Evolutionary conservation across 2,797 vertebrate genomes (phyloP), one percentile per base, ranked within the genome.

Genomic region (Notamacropus eugenii): DNA sequence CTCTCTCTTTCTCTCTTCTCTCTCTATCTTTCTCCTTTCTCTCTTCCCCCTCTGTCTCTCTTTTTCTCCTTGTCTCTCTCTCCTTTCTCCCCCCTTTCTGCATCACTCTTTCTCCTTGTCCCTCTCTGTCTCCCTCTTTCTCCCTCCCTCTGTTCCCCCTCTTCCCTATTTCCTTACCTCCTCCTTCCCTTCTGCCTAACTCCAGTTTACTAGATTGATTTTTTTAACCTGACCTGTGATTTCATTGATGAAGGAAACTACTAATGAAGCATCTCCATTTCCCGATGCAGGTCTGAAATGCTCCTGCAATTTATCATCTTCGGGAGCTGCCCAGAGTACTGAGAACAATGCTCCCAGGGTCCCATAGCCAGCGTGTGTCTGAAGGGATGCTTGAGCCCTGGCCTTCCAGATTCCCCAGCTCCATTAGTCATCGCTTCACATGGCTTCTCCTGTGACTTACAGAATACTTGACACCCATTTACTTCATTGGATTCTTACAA

Each of bases 21-120:
- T 5, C 14, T 1, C 1, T 1, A 10, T 28, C 29, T 31, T 12
- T 31, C 31, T 31, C 12, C 34, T 11, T 62, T 11, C 11, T 12
- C 0, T 19, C 4, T 1, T 16, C 14, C 16, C 31, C 6, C 16
- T 67, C 5, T n/a, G 34, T 40, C 1, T 40, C 12, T 6, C 0
- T 22, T 1, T 74, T 5, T 74, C 4, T 4, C 28, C 22, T 8
- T 6, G 2, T 8, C 0, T 28, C 1, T n/a, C 34, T 19, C 14
- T 8, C 14, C 34, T 67, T 3, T n/a, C 62, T 67, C 4, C 29
- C 59, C 34, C 13, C 9, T 13, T 62, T 2, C 13, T 58, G 24
- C 4, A 1, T 34, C 16, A 19, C 31, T 67, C 34, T 67, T 1
- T n/a, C 34, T n/a, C 34, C 5, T 1, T 67, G 4, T 67, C 14